A percentile compares a stretch with the other conserved stretches of the same genome.
These are phyloP conservation scores for Lasioglossum calceatum DNA, from an alignment of 2,888 invertebrate species.

Conservation along the genomic window DNA sequence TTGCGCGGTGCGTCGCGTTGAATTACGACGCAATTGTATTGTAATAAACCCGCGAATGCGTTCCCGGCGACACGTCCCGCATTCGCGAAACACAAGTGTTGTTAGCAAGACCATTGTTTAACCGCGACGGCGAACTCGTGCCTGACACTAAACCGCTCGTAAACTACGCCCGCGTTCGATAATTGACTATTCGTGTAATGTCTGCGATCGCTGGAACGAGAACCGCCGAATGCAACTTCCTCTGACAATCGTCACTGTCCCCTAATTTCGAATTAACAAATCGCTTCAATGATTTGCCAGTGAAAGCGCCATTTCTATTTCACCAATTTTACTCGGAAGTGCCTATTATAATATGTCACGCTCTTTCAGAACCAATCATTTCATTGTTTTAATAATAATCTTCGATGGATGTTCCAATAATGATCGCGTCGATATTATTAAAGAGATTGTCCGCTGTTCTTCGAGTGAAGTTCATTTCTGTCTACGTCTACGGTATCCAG, in stretches of 20 bases:
- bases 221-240: background rate
- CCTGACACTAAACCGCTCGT: background rate
- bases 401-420: background rate
- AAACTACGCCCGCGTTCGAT: background rate
- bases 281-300: background rate
- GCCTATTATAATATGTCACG: too few species aligned
- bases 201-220: background rate
- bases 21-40: conserved; percentile 31
- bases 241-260: background rate
- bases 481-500: background rate
- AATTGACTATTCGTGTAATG: background rate
- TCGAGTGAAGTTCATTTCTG: background rate
- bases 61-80: background rate
- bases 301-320: too few species aligned
- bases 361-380: background rate
- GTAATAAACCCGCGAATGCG: background rate
- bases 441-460: background rate
- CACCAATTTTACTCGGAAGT: too few species aligned
- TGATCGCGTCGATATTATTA: background rate
- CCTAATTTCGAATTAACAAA: background rate
- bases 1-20: conserved; percentile 8
- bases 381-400: background rate
- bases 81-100: background rate
- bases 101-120: conserved; percentile 25
- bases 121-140: background rate